Conservation (phyloP, 2,113 vertebrate species). For the Potamarius usumacintae region DNA sequence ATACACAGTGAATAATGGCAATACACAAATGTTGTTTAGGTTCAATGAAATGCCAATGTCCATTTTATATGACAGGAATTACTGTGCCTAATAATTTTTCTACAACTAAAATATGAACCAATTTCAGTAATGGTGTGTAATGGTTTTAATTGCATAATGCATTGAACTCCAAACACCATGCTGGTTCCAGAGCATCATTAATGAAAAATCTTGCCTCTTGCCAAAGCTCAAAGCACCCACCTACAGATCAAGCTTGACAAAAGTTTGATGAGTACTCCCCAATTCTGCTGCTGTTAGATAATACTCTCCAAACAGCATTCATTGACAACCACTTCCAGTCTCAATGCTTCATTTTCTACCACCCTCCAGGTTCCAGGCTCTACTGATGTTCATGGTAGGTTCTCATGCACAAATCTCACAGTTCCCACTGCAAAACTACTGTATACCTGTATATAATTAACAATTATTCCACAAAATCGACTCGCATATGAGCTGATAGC, state of each 20-base stretch:
- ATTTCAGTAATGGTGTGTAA: neutral
- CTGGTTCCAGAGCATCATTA: neutral
- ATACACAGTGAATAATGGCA: neutral
- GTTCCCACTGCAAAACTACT: neutral
- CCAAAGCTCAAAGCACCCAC: neutral
- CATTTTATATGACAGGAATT: neutral
- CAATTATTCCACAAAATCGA: too few relatives aligned
- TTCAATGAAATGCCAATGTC: neutral
- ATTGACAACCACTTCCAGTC: neutral
- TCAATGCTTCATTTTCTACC: neutral
- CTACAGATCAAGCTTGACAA: neutral
- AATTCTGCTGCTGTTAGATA: constrained; percentile 24
- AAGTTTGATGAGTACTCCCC: constrained; percentile 15
- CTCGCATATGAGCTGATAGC: too few relatives aligned
- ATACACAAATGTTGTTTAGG: neutral
- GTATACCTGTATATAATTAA: neutral
- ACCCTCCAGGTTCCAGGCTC: neutral
- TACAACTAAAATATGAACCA: neutral
- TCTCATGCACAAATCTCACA: neutral
- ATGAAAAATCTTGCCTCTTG: neutral
- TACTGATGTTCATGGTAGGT: neutral
- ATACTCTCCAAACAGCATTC: constrained; percentile 19
- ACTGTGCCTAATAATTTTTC: neutral
- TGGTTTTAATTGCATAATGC: neutral
- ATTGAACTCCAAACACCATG: neutral